phyloP scores from a whole-genome alignment of 2,113 vertebrate genomes.

The Geococcyx californianus region DNA sequence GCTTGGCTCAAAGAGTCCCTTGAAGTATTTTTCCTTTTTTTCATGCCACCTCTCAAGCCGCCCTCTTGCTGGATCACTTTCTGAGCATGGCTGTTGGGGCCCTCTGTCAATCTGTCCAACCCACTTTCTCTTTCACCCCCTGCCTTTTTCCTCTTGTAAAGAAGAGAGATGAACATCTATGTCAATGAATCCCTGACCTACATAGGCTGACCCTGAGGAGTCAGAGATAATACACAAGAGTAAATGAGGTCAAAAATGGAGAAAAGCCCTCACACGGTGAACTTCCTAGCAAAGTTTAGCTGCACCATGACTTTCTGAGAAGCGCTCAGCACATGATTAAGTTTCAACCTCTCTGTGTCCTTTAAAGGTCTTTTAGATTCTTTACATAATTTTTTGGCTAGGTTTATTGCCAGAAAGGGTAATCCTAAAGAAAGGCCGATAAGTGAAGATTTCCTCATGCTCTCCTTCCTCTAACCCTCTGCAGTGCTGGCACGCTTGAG shows the following conservation, averaged over 20 bases:
- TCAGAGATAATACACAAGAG: constrained; percentile 63
- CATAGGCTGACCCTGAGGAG: constrained; percentile 62
- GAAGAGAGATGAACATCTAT: constrained; percentile 49
- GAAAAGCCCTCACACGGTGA: not conserved
- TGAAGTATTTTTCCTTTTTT: not conserved
- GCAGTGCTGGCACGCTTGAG: not conserved
- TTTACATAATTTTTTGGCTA: not conserved
- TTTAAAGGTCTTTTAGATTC: not conserved
- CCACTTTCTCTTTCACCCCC: constrained; percentile 33
- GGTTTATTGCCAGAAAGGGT: not conserved
- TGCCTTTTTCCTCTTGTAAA: not conserved
- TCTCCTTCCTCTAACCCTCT: not conserved
- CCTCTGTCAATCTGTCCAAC: constrained; percentile 19
- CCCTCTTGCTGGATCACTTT: not conserved
- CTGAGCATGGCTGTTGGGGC: not conserved
- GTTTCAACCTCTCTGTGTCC: not conserved
- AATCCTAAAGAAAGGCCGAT: not conserved
- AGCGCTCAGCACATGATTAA: rapidly evolving
- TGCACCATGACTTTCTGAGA: not conserved
- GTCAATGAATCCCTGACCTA: constrained; percentile 71
- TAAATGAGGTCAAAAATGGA: constrained; percentile 58
- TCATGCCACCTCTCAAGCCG: rapidly evolving
- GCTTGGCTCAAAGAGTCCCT: not conserved
- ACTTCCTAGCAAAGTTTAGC: not conserved
- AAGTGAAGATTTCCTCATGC: not conserved